These are phyloP conservation scores for Quadroppia sp. DNA, from an alignment of 2,888 invertebrate species.

Conservation along the genomic window DNA sequence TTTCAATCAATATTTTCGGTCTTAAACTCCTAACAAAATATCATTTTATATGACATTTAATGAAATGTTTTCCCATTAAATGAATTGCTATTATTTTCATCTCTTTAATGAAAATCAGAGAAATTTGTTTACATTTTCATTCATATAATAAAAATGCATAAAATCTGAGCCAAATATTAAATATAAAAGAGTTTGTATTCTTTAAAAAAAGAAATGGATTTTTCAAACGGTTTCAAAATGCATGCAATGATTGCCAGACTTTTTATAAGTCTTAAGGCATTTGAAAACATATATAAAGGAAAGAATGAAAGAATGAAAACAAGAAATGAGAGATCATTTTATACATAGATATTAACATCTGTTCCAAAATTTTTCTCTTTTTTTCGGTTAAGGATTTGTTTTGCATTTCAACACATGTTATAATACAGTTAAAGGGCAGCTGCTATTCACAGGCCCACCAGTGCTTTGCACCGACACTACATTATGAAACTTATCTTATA, in stretches of 20 bases:
- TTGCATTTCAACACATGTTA: conserved; percentile 1
- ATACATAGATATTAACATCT: conserved; percentile 11
- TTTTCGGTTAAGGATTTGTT: conserved; percentile 2
- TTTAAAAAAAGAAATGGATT: too few species aligned
- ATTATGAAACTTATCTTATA: conserved; percentile 16
- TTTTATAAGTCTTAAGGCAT: not conserved
- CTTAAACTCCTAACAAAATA: not conserved
- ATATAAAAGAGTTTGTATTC: too few species aligned
- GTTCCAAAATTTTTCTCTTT: not conserved
- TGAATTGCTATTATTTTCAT: too few species aligned
- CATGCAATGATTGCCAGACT: not conserved
- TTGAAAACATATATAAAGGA: not conserved
- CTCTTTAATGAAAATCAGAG: too few species aligned
- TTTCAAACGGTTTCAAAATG: too few species aligned
- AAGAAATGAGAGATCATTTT: not conserved
- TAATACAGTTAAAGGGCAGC: conserved; percentile 16
- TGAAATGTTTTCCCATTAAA: too few species aligned
- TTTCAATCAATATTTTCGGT: conserved; percentile 40
- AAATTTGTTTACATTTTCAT: too few species aligned
- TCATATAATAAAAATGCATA: too few species aligned
- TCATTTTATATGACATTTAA: not conserved
- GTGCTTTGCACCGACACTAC: not conserved
- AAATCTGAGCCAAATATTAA: too few species aligned
- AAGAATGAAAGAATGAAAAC: not conserved
- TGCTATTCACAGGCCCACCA: not conserved